Conservation (phyloP, 2,888 invertebrate species). For the Masnerella sp. region DNA sequence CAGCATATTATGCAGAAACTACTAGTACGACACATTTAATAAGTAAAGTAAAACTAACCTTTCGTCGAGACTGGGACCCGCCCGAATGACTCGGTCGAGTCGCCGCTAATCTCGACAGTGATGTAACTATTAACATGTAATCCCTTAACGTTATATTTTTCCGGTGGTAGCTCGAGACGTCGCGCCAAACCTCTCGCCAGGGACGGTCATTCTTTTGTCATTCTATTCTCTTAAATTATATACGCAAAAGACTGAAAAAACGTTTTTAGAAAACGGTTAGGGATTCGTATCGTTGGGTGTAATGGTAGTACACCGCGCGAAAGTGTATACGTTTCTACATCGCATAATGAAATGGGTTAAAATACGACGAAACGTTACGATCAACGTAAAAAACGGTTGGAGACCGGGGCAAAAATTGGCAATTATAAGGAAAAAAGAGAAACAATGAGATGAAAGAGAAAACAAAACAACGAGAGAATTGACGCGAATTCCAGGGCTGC, state of each 20-base stretch:
- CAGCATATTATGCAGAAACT: conserved; percentile 73
- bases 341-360: conserved; percentile 15
- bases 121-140: conserved; percentile 77
- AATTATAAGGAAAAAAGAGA: conserved; percentile 20
- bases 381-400: conserved; percentile 7
- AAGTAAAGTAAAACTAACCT: conserved; percentile 67
- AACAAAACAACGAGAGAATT: conserved; percentile 38
- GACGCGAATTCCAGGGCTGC: conserved; percentile 65
- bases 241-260: conserved; percentile 52
- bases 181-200: conserved; percentile 48
- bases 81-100: conserved; percentile 56
- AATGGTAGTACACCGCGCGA: no score
- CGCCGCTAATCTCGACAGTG: conserved; percentile 70
- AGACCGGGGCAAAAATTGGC: conserved; percentile 22
- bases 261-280: conserved; percentile 27
- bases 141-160: conserved; percentile 76
- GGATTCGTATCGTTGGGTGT: no score
- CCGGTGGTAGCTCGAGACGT: conserved; percentile 69
- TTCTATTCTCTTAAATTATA: conserved; percentile 33
- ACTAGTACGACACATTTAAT: conserved; percentile 72
- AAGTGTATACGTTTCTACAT: conserved; percentile 2
- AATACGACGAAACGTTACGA: conserved; percentile 1
- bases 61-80: conserved; percentile 68
- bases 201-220: conserved; percentile 25
- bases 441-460: no score